phyloP scores from a whole-genome alignment of 2,113 vertebrate genomes.

The Rhinoptilus africanus region DNA sequence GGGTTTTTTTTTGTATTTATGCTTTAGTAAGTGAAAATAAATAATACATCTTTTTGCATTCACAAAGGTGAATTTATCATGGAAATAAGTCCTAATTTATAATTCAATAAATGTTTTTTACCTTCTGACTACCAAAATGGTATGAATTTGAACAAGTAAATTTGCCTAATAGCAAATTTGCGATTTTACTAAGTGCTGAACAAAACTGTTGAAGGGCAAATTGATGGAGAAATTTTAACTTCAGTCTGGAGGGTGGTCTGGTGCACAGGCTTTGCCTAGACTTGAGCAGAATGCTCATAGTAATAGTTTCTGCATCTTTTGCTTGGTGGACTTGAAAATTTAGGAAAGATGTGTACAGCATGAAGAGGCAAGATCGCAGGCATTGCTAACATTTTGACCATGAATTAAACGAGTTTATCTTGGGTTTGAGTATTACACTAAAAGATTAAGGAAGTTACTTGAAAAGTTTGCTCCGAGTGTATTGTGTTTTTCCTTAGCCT shows the following conservation, averaged over 20 bases:
- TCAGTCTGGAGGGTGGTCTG: not conserved
- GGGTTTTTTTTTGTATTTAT: not conserved
- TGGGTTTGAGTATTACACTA: not conserved
- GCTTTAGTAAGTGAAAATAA: not conserved
- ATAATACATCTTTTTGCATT: not conserved
- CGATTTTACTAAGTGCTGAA: not conserved
- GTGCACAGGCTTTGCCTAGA: not conserved
- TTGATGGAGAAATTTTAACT: not conserved
- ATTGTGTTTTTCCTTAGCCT: not conserved
- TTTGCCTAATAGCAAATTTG: not conserved
- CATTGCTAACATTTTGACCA: not conserved
- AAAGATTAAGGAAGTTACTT: not conserved
- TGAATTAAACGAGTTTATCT: not conserved
- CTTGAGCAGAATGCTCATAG: not conserved
- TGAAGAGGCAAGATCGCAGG: not conserved
- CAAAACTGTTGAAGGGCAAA: not conserved
- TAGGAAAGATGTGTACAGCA: not conserved
- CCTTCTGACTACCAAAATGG: not conserved
- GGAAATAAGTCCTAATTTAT: not conserved
- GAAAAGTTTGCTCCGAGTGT: not conserved
- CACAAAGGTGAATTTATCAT: not conserved
- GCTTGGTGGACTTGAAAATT: not conserved
- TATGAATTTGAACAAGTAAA: not conserved
- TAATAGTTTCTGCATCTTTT: not conserved
- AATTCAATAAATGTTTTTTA: not conserved